Evolutionary conservation across 2,113 vertebrate genomes (phyloP).

Genomic region (Ictidomys tridecemlineatus): DNA sequence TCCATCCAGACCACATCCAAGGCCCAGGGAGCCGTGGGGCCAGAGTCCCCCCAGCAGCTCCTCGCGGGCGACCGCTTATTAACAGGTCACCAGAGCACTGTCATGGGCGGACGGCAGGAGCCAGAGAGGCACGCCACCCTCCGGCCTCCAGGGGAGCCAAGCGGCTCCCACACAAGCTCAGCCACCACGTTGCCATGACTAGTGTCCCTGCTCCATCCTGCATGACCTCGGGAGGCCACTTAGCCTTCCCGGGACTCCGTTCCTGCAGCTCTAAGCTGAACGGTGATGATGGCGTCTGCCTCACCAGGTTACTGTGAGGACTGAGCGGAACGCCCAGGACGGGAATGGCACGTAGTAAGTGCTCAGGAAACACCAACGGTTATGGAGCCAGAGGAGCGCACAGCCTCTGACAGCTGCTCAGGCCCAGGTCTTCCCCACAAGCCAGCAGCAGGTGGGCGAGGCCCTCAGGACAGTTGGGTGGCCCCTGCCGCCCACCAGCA

Average conservation of each 20-base stretch:
- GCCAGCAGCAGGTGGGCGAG: background rate
- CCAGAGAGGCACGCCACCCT: accelerated
- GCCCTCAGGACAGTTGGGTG: accelerated
- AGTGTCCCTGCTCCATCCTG: background rate
- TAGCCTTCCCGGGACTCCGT: background rate
- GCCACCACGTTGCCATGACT: background rate
- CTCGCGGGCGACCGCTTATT: too few relatives aligned
- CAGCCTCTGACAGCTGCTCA: background rate
- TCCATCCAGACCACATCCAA: background rate
- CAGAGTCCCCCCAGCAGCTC: background rate
- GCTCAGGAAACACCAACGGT: background rate
- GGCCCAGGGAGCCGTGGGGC: accelerated
- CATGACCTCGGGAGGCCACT: background rate
- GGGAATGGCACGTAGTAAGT: background rate
- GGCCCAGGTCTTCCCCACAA: background rate
- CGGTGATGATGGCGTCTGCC: too few relatives aligned
- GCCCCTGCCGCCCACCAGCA: background rate
- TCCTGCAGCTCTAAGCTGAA: background rate
- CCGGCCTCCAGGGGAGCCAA: too few relatives aligned
- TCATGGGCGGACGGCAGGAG: accelerated
- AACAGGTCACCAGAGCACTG: accelerated
- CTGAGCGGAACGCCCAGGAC: background rate
- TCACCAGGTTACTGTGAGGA: background rate
- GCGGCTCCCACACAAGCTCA: background rate
- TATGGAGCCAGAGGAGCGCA: background rate